Base-by-base conservation (phyloP, 2,797 vertebrate species). In the Pyrocephalus nanus region DNA sequence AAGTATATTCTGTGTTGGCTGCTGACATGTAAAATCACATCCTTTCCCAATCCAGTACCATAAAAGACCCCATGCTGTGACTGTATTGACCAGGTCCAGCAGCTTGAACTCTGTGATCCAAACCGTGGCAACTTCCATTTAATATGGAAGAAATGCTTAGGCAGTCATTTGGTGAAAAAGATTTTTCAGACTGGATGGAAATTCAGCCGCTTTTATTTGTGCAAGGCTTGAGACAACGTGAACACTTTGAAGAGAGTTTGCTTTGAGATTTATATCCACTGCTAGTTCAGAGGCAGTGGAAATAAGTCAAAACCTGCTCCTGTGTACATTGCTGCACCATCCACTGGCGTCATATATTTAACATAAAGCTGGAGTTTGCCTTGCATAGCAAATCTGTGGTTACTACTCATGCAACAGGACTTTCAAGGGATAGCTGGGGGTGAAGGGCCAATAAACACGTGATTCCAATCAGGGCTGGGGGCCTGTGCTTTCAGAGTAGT, bases 241-340 rank as follows among this genome's bases (percentile, higher is more conserved):
- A 15, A 34, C 6, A 0, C 45, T 71, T 45, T 2, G 21, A 89
- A 73, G 72, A 72, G 69, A 48, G 66, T 71, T 67, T 65, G 30
- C 45, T 55, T 55, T 55, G 13, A n/a, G 83, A 79, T 92, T 95
- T 85, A 79, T 64, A 26, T 5, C 16, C 3, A 1, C 51, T 76
- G 86, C 86, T 81, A 66, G 74, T 12, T 36, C 60, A 82, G 60
- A 90, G 83, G 55, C 67, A 73, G 84, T 8, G 48, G 66, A 90
- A 88, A 76, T 78, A 70, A 93, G 70, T 92, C 88, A 93, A 78
- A 92, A 45, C 10, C 54, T 57, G 77, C 55, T 83, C 79, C 58
- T 32, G 0, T 3, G 10, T 57, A 23, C 27, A 4, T 21, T 47
- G 43, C 80, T 78, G 83, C 73, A 45, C 22, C 43, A 40, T 25